Evolutionary conservation across 2,888 invertebrate species (phyloP).

Genomic region (Acanthoscelides obtectus): DNA sequence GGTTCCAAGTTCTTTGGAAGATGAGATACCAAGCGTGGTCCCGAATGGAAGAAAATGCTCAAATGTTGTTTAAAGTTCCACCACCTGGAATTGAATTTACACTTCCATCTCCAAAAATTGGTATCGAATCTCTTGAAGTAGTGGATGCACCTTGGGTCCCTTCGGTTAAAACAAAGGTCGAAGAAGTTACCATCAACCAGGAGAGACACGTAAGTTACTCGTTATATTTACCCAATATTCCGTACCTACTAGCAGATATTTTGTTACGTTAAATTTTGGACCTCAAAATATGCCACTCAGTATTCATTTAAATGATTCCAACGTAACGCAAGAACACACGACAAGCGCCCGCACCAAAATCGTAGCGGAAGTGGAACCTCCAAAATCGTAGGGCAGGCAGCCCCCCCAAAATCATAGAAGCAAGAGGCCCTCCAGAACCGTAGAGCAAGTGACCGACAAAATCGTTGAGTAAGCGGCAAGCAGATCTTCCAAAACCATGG

Average conservation of each 20-base stretch:
- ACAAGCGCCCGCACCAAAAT: too few relatives aligned
- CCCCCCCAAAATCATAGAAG: too few relatives aligned
- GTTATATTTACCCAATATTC: not conserved
- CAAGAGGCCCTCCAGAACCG: too few relatives aligned
- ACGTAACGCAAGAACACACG: too few relatives aligned
- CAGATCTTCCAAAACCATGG: too few relatives aligned
- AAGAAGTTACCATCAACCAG: constrained; percentile 97
- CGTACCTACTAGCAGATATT: constrained; percentile 5
- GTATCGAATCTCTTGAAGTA: constrained; percentile 88
- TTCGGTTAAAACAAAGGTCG: constrained; percentile 95
- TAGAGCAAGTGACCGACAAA: too few relatives aligned
- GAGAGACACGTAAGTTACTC: constrained; percentile 78
- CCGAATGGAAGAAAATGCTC: constrained; percentile 97
- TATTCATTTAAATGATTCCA: too few relatives aligned
- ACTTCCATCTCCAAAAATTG: constrained; percentile 96
- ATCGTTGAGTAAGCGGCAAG: too few relatives aligned
- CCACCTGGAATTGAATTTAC: constrained; percentile 99
- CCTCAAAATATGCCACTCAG: too few relatives aligned
- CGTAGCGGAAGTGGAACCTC: too few relatives aligned
- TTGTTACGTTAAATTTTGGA: too few relatives aligned
- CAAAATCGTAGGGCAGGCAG: too few relatives aligned
- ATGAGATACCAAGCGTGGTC: constrained; percentile 98
- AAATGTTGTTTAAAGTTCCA: constrained; percentile 93
- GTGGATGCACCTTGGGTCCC: constrained; percentile 99
- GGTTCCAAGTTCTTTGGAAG: constrained; percentile 95